Evolutionary conservation across 64 coral and sea anemone species (phyloP).

Genomic region (Hydrozoanthus tunicans): DNA sequence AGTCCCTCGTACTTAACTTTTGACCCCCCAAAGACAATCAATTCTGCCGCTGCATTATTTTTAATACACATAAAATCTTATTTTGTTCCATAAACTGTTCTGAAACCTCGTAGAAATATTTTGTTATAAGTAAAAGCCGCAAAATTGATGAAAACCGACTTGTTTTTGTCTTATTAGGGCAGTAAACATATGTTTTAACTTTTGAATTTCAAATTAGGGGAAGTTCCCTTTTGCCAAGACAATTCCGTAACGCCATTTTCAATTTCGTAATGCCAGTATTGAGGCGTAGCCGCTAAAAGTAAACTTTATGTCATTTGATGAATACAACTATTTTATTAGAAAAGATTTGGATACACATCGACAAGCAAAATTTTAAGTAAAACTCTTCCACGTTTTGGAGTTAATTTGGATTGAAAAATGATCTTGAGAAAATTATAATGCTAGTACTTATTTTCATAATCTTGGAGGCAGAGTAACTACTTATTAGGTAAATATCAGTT

Average conservation of each 20-base stretch:
- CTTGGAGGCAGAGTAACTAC: too few species aligned
- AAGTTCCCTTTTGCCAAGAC: constrained; percentile 2
- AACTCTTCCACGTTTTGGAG: too few species aligned
- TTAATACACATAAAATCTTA: not conserved
- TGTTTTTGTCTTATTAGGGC: not conserved
- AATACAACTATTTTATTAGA: too few species aligned
- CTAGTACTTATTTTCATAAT: too few species aligned
- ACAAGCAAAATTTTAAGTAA: too few species aligned
- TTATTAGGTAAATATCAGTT: too few species aligned
- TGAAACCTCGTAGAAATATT: not conserved
- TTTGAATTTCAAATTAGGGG: not conserved
- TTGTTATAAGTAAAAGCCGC: not conserved
- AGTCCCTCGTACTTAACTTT: constrained; percentile 5
- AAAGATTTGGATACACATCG: too few species aligned
- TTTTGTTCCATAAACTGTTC: not conserved
- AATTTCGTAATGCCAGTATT: not conserved
- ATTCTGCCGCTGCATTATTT: not conserved
- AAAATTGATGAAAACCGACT: not conserved
- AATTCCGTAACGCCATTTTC: constrained; percentile 3
- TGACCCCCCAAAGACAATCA: not conserved
- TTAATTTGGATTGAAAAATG: too few species aligned
- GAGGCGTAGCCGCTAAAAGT: not conserved
- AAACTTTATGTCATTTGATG: not conserved
- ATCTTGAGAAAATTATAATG: too few species aligned
- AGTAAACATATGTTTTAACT: not conserved